Conservation (phyloP, 2,888 invertebrate species). For the Xestia c-nigrum region DNA sequence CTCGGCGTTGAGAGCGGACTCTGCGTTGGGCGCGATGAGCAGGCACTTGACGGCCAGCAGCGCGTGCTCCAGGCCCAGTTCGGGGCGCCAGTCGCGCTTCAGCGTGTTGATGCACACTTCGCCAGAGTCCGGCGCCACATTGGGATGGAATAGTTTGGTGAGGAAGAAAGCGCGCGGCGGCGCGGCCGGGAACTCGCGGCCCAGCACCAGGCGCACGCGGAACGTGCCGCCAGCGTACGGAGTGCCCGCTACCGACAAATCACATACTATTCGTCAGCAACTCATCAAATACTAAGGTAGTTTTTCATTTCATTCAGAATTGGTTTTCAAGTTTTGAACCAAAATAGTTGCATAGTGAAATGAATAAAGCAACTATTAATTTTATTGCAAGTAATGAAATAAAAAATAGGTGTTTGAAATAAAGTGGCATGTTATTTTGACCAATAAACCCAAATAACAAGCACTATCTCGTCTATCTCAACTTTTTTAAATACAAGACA, state of each 20-base stretch:
- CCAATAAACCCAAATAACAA: not conserved
- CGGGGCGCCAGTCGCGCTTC: conserved; percentile 98
- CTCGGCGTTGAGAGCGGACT: conserved; percentile 99
- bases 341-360: not conserved
- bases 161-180: conserved; percentile 98
- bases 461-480: too few relatives aligned
- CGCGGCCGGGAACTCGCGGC: conserved; percentile 97
- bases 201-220: conserved; percentile 96
- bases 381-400: not conserved
- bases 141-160: conserved; percentile 99
- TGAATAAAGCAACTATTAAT: not conserved
- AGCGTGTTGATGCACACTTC: conserved; percentile 99
- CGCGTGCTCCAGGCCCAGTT: conserved; percentile 98
- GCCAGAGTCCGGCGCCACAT: conserved; percentile 96
- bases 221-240: conserved; percentile 97
- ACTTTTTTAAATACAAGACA: not conserved
- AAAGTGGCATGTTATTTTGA: not conserved
- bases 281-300: not conserved
- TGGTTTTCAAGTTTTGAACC: not conserved
- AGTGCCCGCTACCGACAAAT: conserved; percentile 93
- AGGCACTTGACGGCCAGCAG: conserved; percentile 97
- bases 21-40: conserved; percentile 98
- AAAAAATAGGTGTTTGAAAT: not conserved
- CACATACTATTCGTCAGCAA: not conserved
- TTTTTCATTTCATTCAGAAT: not conserved